Evolutionary conservation across 2,113 vertebrate species (phyloP), one percentile per base, ranked within the genome.

Genomic region (Machaerirhynchus nigripectus): DNA sequence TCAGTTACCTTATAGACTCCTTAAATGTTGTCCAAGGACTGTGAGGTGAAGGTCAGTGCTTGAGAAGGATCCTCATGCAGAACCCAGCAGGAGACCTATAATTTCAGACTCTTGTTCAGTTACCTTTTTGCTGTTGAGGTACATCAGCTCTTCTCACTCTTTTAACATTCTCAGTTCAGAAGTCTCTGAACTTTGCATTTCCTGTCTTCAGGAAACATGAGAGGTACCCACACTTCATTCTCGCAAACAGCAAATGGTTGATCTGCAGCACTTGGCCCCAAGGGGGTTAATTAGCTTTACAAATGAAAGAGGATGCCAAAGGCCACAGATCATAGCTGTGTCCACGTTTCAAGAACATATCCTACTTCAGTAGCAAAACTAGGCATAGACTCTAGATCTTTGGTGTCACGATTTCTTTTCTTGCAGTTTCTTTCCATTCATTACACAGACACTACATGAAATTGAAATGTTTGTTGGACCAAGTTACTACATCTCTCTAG

Each of bases 341-440:
- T 77, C 67, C 47, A 0, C 11, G 1, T 40, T 90, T 88, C 80
- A 91, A 75, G 90, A 89, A 5, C 33, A 13, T 21, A 76, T 3
- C 83, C 95, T 97, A 71, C 68, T 89, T 53, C 21, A 37, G 69
- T 1, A 97, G 93, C 86, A 97, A 96, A 90, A 96, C 93, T 96
- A 96, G 84, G 96, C 91, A 24, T 90, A 97, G 93, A 96, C 94
- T 93, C 90, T 92, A 87, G 89, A 93, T 96, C 96, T 97, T 97
- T 97, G 94, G 96, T 86, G 93, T 97, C 92, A 84, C n/a, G 63
- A 95, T 97, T 95, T 95, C 96, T 96, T 97, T 95, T 97, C 95
- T 96, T 96, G 83, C 64, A 81, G 77, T 57, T 81, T 90, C 73
- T 92, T 85, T 30, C n/a, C 96, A 95, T 95, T 95, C 86, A 95